Percentiles rank a stretch among this genome's conserved stretches.
Conservation (phyloP, 2,888 invertebrate genomes). For the Coecobrya sp. region DNA sequence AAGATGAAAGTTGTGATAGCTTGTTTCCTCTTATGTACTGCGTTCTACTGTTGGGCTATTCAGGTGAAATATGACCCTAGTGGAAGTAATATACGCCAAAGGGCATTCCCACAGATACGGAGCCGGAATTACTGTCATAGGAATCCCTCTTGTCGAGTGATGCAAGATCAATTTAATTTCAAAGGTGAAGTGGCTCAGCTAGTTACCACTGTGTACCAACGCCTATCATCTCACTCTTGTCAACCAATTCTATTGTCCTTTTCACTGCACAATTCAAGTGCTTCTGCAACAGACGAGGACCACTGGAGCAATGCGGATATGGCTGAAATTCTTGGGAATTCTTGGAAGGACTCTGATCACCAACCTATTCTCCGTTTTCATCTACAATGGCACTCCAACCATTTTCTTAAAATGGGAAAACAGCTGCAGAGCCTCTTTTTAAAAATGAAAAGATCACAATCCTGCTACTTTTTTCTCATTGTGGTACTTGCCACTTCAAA, state of each 20-base stretch:
- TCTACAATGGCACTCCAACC: neutral
- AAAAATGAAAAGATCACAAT: neutral
- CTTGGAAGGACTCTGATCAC: neutral
- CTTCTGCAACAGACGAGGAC: neutral
- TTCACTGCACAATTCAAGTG: constrained; percentile 2
- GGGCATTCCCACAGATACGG: neutral
- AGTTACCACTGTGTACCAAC: neutral
- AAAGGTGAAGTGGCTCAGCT: constrained; percentile 7
- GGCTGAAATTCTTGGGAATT: neutral
- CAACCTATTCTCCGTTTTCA: constrained; percentile 16
- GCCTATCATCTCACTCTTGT: neutral
- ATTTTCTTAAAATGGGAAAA: neutral
- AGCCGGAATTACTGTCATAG: constrained; percentile 49
- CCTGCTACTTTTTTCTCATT: constrained; percentile 61
- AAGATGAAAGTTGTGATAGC: neutral
- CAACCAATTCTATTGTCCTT: constrained; percentile 36
- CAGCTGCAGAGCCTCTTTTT: constrained; percentile 4
- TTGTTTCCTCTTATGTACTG: neutral
- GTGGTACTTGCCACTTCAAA: neutral
- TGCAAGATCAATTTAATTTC: neutral
- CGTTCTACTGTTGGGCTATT: neutral
- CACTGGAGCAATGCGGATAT: constrained; percentile 29
- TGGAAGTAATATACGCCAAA: neutral
- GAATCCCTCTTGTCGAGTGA: neutral
- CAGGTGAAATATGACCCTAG: neutral